Base-by-base conservation (phyloP, 2,113 vertebrate genomes). In the Hydropotes inermis region DNA sequence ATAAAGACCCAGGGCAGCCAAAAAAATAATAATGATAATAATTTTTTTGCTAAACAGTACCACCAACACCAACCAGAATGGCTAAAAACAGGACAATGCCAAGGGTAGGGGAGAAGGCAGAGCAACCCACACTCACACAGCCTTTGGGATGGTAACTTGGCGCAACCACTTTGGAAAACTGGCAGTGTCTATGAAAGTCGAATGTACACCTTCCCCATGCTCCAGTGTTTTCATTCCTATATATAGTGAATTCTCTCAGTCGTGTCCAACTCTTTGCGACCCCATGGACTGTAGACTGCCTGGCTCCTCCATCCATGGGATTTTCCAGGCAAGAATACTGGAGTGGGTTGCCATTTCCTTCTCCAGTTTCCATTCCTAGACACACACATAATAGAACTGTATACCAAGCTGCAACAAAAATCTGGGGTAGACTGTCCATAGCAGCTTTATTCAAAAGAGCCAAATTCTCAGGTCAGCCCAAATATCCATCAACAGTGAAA, bases 151-250 rank as follows among this genome's bases (percentile, higher is more conserved):
- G 21, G 10, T 7, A 16, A 12, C 6, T 11, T 50, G 17, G 27
- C 14, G 21, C 15, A 21, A 17, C 7, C 15, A 5, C 55, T n/a
- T 47, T 47, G 70, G 89, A 61, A 86, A 89, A 39, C n/a, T 3
- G 64, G 47, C 4, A 2, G 1, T 7, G 3, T 10, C 27, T 45
- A 15, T 4, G 0, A 25, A 43, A 16, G 6, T 19, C 5, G 1
- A 43, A 5, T 4, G 15, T 7, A 6, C 3, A 15, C 15, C 25
- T 2, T 28, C 6, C 11, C 16, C 6, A 0, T 0, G 14, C 23
- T 7, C 54, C 43, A 28, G 58, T 5, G 12, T 57, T 81, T 60
- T 39, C 55, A 12, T 39, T 39, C 67, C 36, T 25, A 23, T 25
- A 23, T 39, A 39, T 39, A 39, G n/a, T 74, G 67, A 74, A 25